Base-by-base conservation (phyloP, 2,113 vertebrate genomes). In the Mugil cephalus region DNA sequence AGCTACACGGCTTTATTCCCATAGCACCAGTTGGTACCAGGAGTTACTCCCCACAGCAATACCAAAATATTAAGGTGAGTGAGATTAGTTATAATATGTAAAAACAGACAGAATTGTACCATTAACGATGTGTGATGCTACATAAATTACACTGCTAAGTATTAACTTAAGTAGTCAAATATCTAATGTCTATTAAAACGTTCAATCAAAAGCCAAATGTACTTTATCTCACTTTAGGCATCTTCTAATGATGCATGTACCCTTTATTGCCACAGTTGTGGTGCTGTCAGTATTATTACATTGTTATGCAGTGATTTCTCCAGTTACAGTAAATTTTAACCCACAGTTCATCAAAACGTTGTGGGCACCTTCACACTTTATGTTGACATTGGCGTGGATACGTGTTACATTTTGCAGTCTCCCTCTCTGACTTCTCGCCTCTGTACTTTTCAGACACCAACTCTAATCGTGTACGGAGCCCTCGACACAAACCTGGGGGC, bases 381-480 rank as follows among this genome's bases (percentile, higher is more conserved):
- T n/a, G n/a, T n/a, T n/a, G n/a, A n/a, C n/a, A n/a, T n/a, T n/a
- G 5, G 24, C 24, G 24, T 30, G 46, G 3, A 30, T 14, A 46
- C 67, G 38, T n/a, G n/a, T n/a, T 46, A 36, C 9, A 3, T 40
- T 24, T 4, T 55, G 15, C 64, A 35, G 35, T 68, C 13, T 67
- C 6, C 24, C 19, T 42, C n/a, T 30, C 18, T 58, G 15, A 45
- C 47, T 17, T 34, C 47, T 54, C 34, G n/a, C 2, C 6, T 40
- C 0, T 71, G n/a, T 86, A 38, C 11, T 47, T 69, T 67, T 54
- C 89, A 99, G 97, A 98, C 95, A 0, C 96, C 96, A 4, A 97
- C 97, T 14, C 91, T 99, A 69, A 96, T 98, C 73, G 70, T 99
- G 18, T 97, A 93, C 0, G 98, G 98, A 59, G 96, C 96, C 36